A percentile compares a stretch with the other conserved stretches of the same genome.
Conservation (phyloP, 1,140 invertebrate genomes). For the Diabrotica virgifera region DNA sequence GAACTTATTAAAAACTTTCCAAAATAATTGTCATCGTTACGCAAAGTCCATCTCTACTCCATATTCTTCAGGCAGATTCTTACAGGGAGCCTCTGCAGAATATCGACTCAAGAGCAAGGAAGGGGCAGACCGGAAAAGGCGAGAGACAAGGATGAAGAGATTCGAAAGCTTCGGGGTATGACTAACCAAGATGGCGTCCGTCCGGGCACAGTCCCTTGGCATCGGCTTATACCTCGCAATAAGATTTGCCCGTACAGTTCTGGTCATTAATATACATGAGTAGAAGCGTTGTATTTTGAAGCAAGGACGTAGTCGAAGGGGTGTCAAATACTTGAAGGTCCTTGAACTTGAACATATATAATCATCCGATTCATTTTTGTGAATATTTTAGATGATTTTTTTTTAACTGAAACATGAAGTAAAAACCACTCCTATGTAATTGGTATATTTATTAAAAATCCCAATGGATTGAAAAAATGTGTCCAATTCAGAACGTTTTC, state of each 20-base stretch:
- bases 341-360: too few species aligned
- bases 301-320: too few species aligned
- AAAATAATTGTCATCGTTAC: background rate
- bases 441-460: too few species aligned
- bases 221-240: conserved; percentile 47
- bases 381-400: too few species aligned
- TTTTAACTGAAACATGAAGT: too few species aligned
- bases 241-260: conserved; percentile 47
- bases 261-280: conserved; percentile 41
- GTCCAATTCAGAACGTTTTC: too few species aligned
- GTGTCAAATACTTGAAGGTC: too few species aligned
- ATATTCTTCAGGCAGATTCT: conserved; percentile 44
- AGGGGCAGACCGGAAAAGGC: conserved; percentile 25
- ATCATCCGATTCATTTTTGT: too few species aligned
- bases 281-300: too few species aligned
- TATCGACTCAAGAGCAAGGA: conserved; percentile 46
- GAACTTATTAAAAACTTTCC: background rate
- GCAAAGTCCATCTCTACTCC: background rate
- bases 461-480: too few species aligned
- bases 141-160: conserved; percentile 27
- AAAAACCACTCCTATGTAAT: too few species aligned
- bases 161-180: conserved; percentile 27
- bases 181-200: conserved; percentile 43
- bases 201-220: conserved; percentile 43
- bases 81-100: conserved; percentile 41